Base-by-base conservation (phyloP, 2,797 vertebrate species). In the Acipenser ruthenus region DNA sequence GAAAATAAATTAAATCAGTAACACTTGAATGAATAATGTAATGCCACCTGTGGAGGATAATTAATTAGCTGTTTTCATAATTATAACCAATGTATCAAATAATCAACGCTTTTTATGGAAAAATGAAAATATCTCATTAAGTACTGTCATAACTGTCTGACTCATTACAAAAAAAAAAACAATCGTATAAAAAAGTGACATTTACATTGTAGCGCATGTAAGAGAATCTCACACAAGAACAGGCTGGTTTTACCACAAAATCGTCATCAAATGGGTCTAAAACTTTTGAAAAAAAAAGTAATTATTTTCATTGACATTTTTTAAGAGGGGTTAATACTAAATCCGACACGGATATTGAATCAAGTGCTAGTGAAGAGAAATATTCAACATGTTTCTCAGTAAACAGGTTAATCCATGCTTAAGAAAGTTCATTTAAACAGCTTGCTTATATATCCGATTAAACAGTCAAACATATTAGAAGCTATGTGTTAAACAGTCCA, bases 351-450 rank as follows among this genome's bases (percentile, higher is more conserved):
- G 23, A 37, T 37, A 37, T 37, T 37, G 23, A 37, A 37, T 37
- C 23, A 3, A 37, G 23, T 37, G 4, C 23, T 37, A 65, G 73
- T 74, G 78, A 76, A 68, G 69, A 47, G 65, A 75, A 72, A 77
- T 73, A 71, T 66, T 67, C 70, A 65, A 69, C 51, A 69, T 72
- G 68, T 59, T 12, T 47, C 11, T 61, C 51, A 37, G 61, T 11
- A 62, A 60, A 68, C 53, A 59, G 65, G 62, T 64, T 9, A 50
- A 56, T 64, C 48, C 49, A 10, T 8, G 62, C 58, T 67, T 18
- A 69, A 50, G 63, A 60, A 68, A 65, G 69, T 67, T 73, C 58
- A 62, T 69, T 12, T 62, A 62, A 62, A 62, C 60, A 62, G 23
- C 60, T 62, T 62, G 60, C 60, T 37, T 62, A 7, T 8, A 62